Evolutionary conservation across 1,140 invertebrate genomes (phyloP), one percentile per base, ranked within the genome.

Genomic region (Brachionus calyciflorus): DNA sequence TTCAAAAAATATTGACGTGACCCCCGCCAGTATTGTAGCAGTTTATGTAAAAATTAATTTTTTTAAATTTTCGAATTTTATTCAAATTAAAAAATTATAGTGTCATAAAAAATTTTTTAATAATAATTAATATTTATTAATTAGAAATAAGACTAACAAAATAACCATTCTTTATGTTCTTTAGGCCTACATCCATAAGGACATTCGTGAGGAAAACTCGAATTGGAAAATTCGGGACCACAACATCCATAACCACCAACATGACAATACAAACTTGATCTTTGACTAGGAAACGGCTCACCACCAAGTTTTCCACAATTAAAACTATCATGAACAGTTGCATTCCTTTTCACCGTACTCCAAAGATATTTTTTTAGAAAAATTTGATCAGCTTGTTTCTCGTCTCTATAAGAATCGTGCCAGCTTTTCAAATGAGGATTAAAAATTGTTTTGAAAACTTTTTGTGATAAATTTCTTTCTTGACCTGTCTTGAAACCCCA

Each of bases 321-420:
- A 70, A 49, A 70, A n/a, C 44, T 49, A 33, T 70, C 65, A 70
- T 70, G 41, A 7, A 28, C 28, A 30, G 65, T 70, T 10, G 33
- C 14, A 51, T 70, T 70, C 21, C 46, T 44, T 37, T 70, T 14
- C 5, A 51, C 65, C 10, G 5, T 28, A n/a, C 28, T 7, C 65
- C 65, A 70, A 2, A 70, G 12, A 48, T 51, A 33, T 17, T 46
- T 70, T 48, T n/a, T 51, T 19, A 70, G 7, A 33, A 70, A 70
- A n/a, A 70, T 70, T 46, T 70, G 65, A 70, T 70, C 65, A 46
- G 65, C 65, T 70, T 51, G 44, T 12, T 70, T 70, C 21, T 60
- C 55, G 17, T 60, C 37, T 1, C n/a, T 5, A 3, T 37, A 4
- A 2, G 3, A 17, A 33, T 28, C 3, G 37, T 60, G 55, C 55